Evolutionary conservation across 1,140 invertebrate genomes (phyloP).

Genomic region (Melanaphis sacchari): DNA sequence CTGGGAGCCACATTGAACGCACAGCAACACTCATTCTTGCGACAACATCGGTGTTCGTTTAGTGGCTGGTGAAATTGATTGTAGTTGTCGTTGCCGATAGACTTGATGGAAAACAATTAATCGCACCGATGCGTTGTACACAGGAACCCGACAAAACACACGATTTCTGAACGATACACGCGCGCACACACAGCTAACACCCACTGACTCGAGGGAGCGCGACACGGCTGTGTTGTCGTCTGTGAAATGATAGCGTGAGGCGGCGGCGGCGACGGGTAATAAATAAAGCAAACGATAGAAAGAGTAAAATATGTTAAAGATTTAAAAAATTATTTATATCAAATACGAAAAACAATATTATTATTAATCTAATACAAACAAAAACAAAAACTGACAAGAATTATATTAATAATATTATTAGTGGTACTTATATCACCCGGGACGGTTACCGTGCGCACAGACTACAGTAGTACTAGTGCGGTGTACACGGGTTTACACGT

Average conservation of each 20-base stretch:
- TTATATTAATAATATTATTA: background rate
- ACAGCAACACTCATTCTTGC: slow-evolving; percentile 23
- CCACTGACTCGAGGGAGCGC: slow-evolving; percentile 19
- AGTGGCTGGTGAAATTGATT: background rate
- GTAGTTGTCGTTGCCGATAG: background rate
- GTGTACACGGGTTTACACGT: background rate
- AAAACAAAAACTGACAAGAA: background rate
- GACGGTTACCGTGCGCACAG: background rate
- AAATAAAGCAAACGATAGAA: background rate
- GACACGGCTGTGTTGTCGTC: background rate
- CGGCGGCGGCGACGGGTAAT: background rate
- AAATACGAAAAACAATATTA: background rate
- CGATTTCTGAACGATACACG: background rate
- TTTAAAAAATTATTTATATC: background rate
- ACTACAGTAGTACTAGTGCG: background rate
- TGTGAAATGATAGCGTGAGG: slow-evolving; percentile 2
- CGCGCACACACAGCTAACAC: slow-evolving; percentile 17
- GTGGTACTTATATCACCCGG: background rate
- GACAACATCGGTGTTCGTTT: background rate
- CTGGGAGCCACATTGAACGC: slow-evolving; percentile 39
- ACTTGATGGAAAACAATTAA: background rate
- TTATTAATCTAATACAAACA: background rate
- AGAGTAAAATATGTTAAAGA: background rate
- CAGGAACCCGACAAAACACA: background rate
- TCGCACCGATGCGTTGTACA: background rate